Base-by-base conservation (phyloP, 2,888 invertebrate species). In the Ormyrus labotus region DNA sequence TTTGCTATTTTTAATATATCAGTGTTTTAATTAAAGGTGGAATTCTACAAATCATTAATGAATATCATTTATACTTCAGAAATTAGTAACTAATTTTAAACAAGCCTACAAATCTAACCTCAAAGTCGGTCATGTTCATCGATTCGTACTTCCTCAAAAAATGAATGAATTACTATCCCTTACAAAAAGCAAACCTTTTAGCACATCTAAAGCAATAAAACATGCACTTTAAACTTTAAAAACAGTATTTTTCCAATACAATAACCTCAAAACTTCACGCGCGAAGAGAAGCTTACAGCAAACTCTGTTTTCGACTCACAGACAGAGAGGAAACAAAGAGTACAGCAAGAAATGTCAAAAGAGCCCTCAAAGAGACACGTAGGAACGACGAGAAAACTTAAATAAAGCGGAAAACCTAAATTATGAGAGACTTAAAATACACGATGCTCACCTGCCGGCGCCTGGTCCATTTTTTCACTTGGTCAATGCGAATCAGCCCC, bases 381-480 rank as follows among this genome's bases (percentile, higher is more conserved):
- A 34, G 55, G 55, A 47, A 7, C 50, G 19, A 69, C 8, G 45
- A 11, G 2, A 69, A 45, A 19, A 55, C 19, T 9, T 47, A 19
- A 63, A 72, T 6, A 6, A 47, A 57, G 10, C 11, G 50, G 11
- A 58, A 57, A 67, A 7, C 51, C 13, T 45, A 4, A 70, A 9
- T 34, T 19, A 19, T 19, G 9, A 48, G 57, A 4, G 34, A 3
- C 34, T 34, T 34, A 34, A 34, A 34, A 61, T 10, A 57, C 13
- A 13, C 6, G 50, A 51, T 55, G 57, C 78, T 87, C 86, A 90
- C 90, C 90, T 89, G 89, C 86, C 75, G 90, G 90, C 74, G 89
- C 90, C 84, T 90, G 90, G 84, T 90, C 90, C 90, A 90, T 90
- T 85, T 85, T 87, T 79, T 90, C 89, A 89, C 85, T 85, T 67